Evolutionary conservation across 2,797 vertebrate species (phyloP), one percentile per base, ranked within the genome.

Genomic region (Crocodylus rhombifer): DNA sequence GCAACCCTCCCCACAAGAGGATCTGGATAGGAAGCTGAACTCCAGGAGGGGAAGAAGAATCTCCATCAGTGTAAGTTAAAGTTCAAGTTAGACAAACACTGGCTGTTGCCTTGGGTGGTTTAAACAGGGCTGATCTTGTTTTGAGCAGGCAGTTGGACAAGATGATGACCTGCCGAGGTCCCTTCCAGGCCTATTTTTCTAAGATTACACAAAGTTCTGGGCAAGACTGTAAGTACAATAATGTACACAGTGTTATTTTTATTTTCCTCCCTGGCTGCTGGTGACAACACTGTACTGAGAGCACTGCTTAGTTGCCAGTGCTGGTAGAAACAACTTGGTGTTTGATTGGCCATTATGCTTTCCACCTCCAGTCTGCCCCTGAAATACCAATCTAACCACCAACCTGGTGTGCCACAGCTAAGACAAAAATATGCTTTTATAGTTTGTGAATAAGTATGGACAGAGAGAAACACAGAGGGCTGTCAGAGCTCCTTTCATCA

Each of bases 391-490:
- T 84, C 94, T 89, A 86, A 90, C 78, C 16, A 82, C 73, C 92
- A 92, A 94, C 92, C 74, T 79, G 82, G 23, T 57, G 77, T 82
- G 60, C 84, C 71, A 69, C 26, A 73, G 55, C n/a, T 58, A 76
- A 90, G 57, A 92, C 0, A 3, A 94, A 96, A 96, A 95, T 90
- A 91, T 15, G 74, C 58, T 95, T 87, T 90, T 82, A 87, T 57
- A 80, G 73, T 80, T 30, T 92, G 88, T 91, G 94, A 97, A 94
- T 95, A 95, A 93, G 82, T 86, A 69, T 63, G 73, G 82, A 87
- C 94, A 88, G 77, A 89, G 80, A 93, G 91, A 96, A 91, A 80
- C 92, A 91, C 33, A 90, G 17, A 67, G 6, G 69, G 36, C 55
- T 86, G 26, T 64, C 42, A 58, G 63, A 0, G 0, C 17, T 93